Evolutionary conservation across 1,140 invertebrate species (phyloP).

Genomic region (Ips typographus): DNA sequence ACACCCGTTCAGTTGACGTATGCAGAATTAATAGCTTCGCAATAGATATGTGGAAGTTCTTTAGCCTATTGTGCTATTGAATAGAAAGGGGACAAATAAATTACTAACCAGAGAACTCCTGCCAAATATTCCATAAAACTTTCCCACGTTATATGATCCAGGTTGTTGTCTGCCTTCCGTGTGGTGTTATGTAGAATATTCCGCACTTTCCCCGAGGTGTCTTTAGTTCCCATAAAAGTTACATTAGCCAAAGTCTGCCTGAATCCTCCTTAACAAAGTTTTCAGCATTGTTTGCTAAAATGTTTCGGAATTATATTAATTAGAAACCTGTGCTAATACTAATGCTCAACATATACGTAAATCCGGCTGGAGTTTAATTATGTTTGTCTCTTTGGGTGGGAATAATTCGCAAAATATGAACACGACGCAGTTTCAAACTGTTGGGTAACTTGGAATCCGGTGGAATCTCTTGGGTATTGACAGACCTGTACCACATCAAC

Average conservation of each 20-base stretch:
- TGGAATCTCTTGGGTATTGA: too few species aligned
- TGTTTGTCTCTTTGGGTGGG: too few species aligned
- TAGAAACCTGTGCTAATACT: background rate
- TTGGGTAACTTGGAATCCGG: too few species aligned
- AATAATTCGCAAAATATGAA: too few species aligned
- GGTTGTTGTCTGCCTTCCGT: too few species aligned
- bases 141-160: too few species aligned
- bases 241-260: background rate
- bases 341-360: background rate
- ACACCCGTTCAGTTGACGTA: conserved; percentile 27
- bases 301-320: conserved; percentile 1
- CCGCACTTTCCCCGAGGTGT: background rate
- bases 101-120: too few species aligned
- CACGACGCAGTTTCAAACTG: background rate
- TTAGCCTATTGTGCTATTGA: conserved; percentile 14
- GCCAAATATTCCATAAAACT: too few species aligned
- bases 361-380: too few species aligned
- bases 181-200: background rate
- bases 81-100: background rate
- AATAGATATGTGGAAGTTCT: conserved; percentile 38
- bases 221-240: conserved; percentile 5
- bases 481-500: too few species aligned
- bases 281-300: background rate
- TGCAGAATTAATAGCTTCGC: conserved; percentile 39
- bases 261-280: conserved; percentile 1